These are phyloP conservation scores for Steatornis caripensis DNA, from an alignment of 2,113 vertebrate species.

Conservation along the genomic window DNA sequence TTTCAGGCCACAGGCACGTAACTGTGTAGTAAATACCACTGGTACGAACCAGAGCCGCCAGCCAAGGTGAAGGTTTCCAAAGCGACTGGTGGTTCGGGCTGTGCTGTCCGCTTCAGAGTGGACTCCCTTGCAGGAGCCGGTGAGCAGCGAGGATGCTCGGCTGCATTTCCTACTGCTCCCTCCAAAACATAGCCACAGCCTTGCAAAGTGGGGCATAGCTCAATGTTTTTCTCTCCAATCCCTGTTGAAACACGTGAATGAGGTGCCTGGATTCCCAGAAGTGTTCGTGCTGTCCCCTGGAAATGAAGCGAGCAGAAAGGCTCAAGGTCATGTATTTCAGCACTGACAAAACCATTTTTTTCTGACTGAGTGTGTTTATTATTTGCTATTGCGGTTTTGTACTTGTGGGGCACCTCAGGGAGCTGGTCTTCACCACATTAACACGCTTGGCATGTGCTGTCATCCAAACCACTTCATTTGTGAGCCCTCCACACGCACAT, in stretches of 20 bases:
- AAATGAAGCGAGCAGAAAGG: not conserved
- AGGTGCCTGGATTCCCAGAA: not conserved
- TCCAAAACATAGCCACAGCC: not conserved
- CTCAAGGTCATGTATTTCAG: accelerated
- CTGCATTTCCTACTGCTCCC: not conserved
- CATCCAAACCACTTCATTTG: not conserved
- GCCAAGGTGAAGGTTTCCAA: not conserved
- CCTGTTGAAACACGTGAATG: not conserved
- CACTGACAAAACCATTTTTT: not conserved
- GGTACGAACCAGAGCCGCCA: accelerated
- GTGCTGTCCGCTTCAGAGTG: too few species aligned
- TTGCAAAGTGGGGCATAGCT: accelerated
- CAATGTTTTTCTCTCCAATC: accelerated
- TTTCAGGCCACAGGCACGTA: not conserved
- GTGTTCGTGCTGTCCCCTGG: too few species aligned
- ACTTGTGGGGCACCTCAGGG: not conserved
- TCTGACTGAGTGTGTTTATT: not conserved
- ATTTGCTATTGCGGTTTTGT: not conserved
- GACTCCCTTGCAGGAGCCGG: not conserved
- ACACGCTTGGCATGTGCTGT: accelerated
- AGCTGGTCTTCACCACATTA: not conserved
- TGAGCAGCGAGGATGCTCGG: not conserved
- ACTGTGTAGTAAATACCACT: not conserved
- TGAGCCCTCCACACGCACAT: not conserved
- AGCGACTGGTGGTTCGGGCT: not conserved